These are phyloP conservation scores for Hemaris fuciformis DNA, from an alignment of 2,888 invertebrate species.

Conservation along the genomic window DNA sequence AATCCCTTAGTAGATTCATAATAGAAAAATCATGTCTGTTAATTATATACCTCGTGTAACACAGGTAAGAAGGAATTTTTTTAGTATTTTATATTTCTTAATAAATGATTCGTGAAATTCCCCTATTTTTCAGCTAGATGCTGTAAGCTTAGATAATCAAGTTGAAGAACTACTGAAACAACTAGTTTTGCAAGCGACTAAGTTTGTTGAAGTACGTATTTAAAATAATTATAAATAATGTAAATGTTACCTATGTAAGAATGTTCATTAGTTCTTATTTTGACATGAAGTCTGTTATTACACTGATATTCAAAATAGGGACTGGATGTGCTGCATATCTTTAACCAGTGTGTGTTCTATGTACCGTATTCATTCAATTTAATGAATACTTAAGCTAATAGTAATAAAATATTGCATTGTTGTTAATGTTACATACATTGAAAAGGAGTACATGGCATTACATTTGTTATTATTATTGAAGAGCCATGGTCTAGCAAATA, in stretches of 20 bases:
- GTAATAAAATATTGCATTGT: too few relatives aligned
- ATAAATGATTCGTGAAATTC: background rate
- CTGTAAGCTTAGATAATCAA: conserved; percentile 90
- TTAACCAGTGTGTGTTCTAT: too few relatives aligned
- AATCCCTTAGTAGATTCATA: background rate
- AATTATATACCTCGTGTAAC: conserved; percentile 70
- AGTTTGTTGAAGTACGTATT: conserved; percentile 83
- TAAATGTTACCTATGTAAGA: background rate
- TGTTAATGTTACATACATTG: too few relatives aligned
- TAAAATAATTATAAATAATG: background rate
- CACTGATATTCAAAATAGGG: too few relatives aligned
- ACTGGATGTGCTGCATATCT: too few relatives aligned
- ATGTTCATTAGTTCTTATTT: too few relatives aligned
- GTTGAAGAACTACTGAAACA: conserved; percentile 86
- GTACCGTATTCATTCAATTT: too few relatives aligned
- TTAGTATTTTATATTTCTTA: background rate
- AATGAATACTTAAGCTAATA: too few relatives aligned
- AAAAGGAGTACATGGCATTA: too few relatives aligned
- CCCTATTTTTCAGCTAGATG: conserved; percentile 83
- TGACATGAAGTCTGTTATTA: too few relatives aligned
- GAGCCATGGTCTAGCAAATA: too few relatives aligned
- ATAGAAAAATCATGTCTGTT: conserved; percentile 49
- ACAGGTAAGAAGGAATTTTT: conserved; percentile 47
- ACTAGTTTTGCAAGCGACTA: conserved; percentile 83
- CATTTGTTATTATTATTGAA: too few relatives aligned